Base-by-base conservation (phyloP, 2,888 invertebrate species). In the Phalangium opilio region DNA sequence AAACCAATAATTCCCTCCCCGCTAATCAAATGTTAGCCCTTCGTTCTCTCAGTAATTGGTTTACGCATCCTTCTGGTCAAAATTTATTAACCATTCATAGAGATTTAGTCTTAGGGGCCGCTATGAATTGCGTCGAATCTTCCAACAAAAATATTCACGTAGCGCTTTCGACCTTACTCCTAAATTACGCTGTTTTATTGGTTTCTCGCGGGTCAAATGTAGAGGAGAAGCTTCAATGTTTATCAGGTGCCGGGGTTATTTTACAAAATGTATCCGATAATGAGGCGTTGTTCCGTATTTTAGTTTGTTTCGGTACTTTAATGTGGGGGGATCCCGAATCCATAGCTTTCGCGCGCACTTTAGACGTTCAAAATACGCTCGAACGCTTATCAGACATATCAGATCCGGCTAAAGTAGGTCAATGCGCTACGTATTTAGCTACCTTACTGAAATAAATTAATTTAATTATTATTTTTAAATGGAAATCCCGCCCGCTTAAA, bases 41-140 rank as follows among this genome's bases (percentile, higher is more conserved):
- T 60, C 75, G 89, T 11, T 75, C 81, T 41, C 61, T 91, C 1
- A 79, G 80, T 55, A 95, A 95, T 67, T 78, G 86, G 61, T 82
- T 87, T 66, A 68, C 72, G 15, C 81, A 83, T 57, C 67, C 74
- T 17, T 45, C 55, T 17, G 65, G 67, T 0, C 58, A 56, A 48
- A 47, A 56, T 35, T 50, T 63, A 2, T 47, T 61, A 21, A 35
- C 60, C 1, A 40, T 41, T 15, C 45, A 35, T 32, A 41, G 50
- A 21, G 48, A 62, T 38, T 52, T 45, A 32, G 51, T 66, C 18
- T 51, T 63, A 17, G 48, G 59, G 3, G 44, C 55, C 10, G 55
- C 60, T 2, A 47, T 59, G 17, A 54, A 51, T 18, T 53, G 57
- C 34, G 27, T 53, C n/a, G 18, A 43, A 21, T 52, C 55, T 1